phyloP scores from a whole-genome alignment of 2,113 vertebrate genomes.

The Aegypius monachus region DNA sequence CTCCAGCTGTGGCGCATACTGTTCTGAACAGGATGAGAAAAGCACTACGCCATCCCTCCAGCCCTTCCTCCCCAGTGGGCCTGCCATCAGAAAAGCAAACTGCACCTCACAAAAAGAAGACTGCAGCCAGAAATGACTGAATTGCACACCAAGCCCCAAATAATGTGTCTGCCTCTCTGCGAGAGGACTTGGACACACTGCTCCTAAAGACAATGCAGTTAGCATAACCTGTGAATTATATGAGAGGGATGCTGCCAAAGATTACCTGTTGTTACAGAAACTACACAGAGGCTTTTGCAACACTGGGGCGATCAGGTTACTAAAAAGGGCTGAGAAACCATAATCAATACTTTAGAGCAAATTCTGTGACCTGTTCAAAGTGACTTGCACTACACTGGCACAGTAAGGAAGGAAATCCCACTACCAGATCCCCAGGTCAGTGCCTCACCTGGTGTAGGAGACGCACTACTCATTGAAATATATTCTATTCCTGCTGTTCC shows the following conservation, averaged over 20 bases:
- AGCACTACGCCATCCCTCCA: neutral
- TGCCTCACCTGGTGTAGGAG: neutral
- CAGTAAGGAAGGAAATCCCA: neutral
- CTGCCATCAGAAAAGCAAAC: neutral
- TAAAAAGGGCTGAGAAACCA: neutral
- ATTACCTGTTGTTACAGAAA: neutral
- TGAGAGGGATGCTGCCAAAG: neutral
- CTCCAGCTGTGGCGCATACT: neutral
- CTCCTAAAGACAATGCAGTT: neutral
- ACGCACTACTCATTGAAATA: neutral
- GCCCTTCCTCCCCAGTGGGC: neutral
- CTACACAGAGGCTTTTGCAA: neutral
- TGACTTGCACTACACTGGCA: neutral
- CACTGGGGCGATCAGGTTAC: neutral
- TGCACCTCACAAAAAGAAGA: neutral
- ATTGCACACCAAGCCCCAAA: neutral
- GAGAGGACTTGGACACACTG: neutral
- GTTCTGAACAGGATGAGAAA: neutral
- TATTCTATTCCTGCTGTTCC: neutral
- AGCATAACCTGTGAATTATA: neutral
- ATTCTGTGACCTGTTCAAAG: neutral
- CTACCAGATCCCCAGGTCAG: neutral
- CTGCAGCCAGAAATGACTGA: neutral
- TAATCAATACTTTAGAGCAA: neutral
- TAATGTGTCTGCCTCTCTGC: neutral